Evolutionary conservation across 2,888 invertebrate genomes (phyloP), one percentile per base, ranked within the genome.

Genomic region (Pyrrhia umbra): DNA sequence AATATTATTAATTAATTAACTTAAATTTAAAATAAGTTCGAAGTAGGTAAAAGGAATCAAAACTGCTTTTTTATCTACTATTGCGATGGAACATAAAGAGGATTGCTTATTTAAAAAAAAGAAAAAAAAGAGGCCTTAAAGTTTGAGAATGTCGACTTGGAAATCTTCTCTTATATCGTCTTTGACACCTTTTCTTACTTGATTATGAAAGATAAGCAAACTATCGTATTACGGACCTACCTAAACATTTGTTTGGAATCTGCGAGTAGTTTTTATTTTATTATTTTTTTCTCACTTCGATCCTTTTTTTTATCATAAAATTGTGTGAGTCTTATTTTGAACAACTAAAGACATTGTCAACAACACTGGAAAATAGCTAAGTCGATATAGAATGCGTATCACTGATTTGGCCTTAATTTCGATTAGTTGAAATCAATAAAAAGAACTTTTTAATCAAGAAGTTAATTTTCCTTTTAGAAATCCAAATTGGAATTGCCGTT

Each of bases 371-470:
- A 39, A 75, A 30, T 39, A 20, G n/a, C 39, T 45, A 74, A 45
- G 39, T 55, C 54, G 42, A 50, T 60, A 43, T 21, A 25, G 13
- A 60, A 60, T 55, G 54, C 54, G 42, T 63, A 20, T 58, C 42
- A 55, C 42, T 27, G 76, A 70, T 72, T 72, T 75, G 50, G 71
- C 65, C 76, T 72, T 75, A 72, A 70, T 72, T 72, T 64, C 76
- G 72, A 72, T 72, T 72, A 72, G 71, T 58, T 70, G 76, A 70
- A 70, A 72, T 72, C 71, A 72, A 55, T 72, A 58, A 70, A 75
- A 72, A 70, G 18, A 68, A 73, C 65, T 69, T 77, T 79, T 77
- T 77, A 77, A 79, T 77, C 80, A 77, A 77, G 62, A 72, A 77
- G 66, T 77, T 77, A 77, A 77, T 77, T 77, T 77, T 64, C 77